Evolutionary conservation across 2,113 vertebrate genomes (phyloP), one percentile per base, ranked within the genome.

Genomic region (Alces alces): DNA sequence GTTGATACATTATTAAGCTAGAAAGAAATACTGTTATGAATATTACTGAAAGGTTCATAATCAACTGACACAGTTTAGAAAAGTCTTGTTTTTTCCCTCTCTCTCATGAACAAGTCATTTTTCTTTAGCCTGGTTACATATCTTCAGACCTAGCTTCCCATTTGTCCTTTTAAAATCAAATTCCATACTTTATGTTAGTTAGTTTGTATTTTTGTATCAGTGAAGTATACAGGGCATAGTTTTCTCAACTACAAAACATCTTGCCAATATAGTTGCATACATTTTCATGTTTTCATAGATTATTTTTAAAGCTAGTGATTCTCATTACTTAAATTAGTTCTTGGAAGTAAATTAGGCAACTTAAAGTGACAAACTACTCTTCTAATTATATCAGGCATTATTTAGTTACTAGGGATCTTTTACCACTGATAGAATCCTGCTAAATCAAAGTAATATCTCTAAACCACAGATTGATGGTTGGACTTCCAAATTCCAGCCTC

Each of bases 81-180:
- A 93, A 78, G 76, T 15, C 47, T 30, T 88, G 2, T 85, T 27
- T 94, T 57, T 85, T 58, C 52, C 21, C 19, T 89, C 66, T 88
- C 14, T 82, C n/a, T 43, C 25, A 50, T 95, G 89, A 39, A 3
- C 9, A 91, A 66, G 21, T 57, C 52, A 47, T 76, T 84, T 84
- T 92, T 86, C 52, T 47, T 96, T 86, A 86, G 54, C 30, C 10
- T 82, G 12, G 15, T 30, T 85, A 86, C 15, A 23, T 79, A 60
- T 60, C 11, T 66, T 83, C 21, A 55, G 55, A 10, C 43, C 45
- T 54, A 52, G 76, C 58, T 93, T 64, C 54, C 58, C 95, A 64
- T 60, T 93, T 45, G 84, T 79, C 82, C 83, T 83, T 95, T 96
- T 89, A 61, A 82, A 95, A 93, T 84, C 83, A 80, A 89, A 87